Evolutionary conservation across 2,888 invertebrate species (phyloP), one percentile per base, ranked within the genome.

Genomic region (Ditula angustiorana): DNA sequence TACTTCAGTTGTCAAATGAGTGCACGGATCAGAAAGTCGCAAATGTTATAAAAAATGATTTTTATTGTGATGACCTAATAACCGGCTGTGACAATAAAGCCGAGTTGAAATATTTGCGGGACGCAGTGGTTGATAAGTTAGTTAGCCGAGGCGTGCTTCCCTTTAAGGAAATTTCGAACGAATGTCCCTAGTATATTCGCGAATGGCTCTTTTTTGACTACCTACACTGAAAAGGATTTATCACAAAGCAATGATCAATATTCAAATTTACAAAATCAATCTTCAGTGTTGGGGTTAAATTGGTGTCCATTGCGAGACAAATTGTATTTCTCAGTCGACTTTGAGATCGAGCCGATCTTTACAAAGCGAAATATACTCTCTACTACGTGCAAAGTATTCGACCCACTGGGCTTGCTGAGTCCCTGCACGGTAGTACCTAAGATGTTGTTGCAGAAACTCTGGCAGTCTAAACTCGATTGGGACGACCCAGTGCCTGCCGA

Each of bases 181-280:
- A 52, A 52, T 11, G 33, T 52, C 16, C 30, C 19, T 19, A 5
- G 8, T 16, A 50, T 50, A 30, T 50, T 50, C 19, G 50, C 50
- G 2, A 30, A 28, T 16, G 50, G 30, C 50, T 11, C 50, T 8
- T 30, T 3, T 28, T 30, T 30, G 2, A 50, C 30, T 26, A 50
- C 28, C 0, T 16, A 16, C 30, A 11, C 4, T 30, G 30, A 50
- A 10, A 50, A 50, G 19, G 50, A 50, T 7, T 50, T 50, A 13
- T 50, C 50, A 28, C 26, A 50, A 5, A 1, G 7, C 4, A 19
- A 30, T 50, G 50, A 50, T 4, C 30, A 50, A 10, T 50, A 50
- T 16, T 30, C 50, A 10, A 50, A 50, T 30, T 30, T 50, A 30
- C 50, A 50, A 16, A 50, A 50, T 10, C 50, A 50, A 8, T 50